Evolutionary conservation across 2,888 invertebrate species (phyloP).

Genomic region (Tipula vernalis): DNA sequence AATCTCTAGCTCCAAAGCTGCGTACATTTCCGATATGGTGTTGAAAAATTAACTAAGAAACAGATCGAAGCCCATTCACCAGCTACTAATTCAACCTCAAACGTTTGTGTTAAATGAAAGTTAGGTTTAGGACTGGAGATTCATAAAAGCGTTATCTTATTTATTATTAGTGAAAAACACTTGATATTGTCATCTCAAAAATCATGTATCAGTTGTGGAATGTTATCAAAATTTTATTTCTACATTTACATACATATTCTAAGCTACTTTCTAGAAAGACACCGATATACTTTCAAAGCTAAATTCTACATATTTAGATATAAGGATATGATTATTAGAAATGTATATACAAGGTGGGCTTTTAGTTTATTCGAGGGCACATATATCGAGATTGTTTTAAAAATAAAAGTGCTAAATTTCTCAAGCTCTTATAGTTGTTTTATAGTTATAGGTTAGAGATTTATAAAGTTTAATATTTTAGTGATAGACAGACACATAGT

Average conservation of each 20-base stretch:
- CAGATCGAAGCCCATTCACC: background rate
- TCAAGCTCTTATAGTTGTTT: background rate
- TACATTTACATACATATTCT: background rate
- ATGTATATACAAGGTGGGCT: background rate
- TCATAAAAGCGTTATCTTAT: background rate
- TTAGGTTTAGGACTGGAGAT: background rate
- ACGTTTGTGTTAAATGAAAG: background rate
- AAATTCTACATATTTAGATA: background rate
- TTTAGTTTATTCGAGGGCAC: background rate
- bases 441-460: background rate
- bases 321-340: background rate
- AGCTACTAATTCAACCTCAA: background rate
- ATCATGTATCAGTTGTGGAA: background rate
- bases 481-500: background rate
- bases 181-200: background rate
- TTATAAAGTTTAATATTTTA: background rate
- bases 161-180: background rate
- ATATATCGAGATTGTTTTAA: background rate
- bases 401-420: background rate
- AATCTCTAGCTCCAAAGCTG: background rate
- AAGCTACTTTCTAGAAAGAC: background rate
- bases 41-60: background rate
- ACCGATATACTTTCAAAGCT: background rate
- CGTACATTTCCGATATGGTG: background rate
- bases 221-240: background rate